A percentile compares a stretch with the other conserved stretches of the same genome.
Conservation (phyloP, 1,140 invertebrate species). For the Globodera ellingtonae region DNA sequence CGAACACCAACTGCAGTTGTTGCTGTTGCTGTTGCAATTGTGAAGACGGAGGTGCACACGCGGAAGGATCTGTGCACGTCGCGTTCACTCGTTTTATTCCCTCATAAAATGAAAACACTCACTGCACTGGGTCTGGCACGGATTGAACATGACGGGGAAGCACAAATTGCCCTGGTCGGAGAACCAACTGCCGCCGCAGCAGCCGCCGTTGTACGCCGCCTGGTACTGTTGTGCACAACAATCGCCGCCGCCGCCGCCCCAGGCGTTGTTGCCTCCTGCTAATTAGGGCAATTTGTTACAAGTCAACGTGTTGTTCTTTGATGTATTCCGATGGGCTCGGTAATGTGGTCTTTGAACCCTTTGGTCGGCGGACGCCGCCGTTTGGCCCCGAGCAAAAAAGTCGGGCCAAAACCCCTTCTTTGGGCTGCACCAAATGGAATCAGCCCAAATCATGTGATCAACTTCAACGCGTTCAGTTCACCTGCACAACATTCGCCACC, state of each 20-base stretch:
- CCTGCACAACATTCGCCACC: constrained; percentile 1
- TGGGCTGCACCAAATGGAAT: no score
- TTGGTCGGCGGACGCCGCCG: no score
- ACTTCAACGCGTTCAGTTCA: neutral
- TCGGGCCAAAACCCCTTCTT: no score
- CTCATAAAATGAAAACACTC: neutral
- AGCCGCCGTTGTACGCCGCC: constrained; percentile 13
- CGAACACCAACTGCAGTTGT: neutral
- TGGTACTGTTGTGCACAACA: constrained; percentile 11
- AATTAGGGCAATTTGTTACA: neutral
- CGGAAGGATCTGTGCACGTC: neutral
- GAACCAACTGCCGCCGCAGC: constrained; percentile 31
- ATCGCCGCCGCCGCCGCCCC: neutral
- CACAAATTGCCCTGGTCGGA: constrained; percentile 19
- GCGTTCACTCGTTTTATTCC: neutral
- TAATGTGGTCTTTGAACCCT: no score
- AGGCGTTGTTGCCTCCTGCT: neutral
- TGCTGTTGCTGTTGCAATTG: neutral
- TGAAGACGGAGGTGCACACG: neutral
- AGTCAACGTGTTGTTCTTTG: no score
- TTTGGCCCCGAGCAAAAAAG: no score
- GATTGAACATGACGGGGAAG: constrained; percentile 21
- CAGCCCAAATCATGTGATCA: no score
- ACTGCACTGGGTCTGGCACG: constrained; percentile 11
- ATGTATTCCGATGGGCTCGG: no score